A percentile compares a stretch with the other conserved stretches of the same genome.
phyloP scores from a whole-genome alignment of 2,113 vertebrate species.

The Phrynosoma platyrhinos region DNA sequence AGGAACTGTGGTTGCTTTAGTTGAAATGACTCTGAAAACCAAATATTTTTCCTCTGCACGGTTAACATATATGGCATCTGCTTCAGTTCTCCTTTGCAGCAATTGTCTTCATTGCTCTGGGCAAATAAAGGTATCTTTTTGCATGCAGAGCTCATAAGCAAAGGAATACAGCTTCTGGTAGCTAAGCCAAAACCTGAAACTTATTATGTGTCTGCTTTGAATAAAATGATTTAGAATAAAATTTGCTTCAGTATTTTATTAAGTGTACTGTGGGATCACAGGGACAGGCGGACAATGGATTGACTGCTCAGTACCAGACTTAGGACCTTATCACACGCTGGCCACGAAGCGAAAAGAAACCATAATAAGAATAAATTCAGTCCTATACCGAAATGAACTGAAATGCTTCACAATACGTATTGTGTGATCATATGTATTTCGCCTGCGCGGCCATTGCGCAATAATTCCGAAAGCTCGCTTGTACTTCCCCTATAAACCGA shows the following conservation, averaged over 20 bases:
- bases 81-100: not conserved
- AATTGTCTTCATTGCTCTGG: not conserved
- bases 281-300: not conserved
- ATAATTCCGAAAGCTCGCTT: no score
- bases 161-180: not conserved
- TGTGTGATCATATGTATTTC: no score
- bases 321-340: no score
- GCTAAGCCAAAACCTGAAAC: not conserved
- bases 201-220: not conserved
- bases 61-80: not conserved
- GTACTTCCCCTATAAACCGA: no score
- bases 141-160: not conserved
- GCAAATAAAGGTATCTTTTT: slow-evolving; percentile 4
- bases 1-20: not conserved
- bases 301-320: not conserved
- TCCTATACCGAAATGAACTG: no score
- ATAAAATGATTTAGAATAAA: not conserved
- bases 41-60: not conserved
- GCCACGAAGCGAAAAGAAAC: no score
- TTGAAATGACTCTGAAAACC: not conserved
- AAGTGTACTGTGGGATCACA: not conserved
- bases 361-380: no score
- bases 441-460: no score
- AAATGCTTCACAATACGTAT: no score
- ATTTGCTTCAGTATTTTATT: not conserved